phyloP scores from a whole-genome alignment of 2,113 vertebrate genomes.

The Clarias magur region DNA sequence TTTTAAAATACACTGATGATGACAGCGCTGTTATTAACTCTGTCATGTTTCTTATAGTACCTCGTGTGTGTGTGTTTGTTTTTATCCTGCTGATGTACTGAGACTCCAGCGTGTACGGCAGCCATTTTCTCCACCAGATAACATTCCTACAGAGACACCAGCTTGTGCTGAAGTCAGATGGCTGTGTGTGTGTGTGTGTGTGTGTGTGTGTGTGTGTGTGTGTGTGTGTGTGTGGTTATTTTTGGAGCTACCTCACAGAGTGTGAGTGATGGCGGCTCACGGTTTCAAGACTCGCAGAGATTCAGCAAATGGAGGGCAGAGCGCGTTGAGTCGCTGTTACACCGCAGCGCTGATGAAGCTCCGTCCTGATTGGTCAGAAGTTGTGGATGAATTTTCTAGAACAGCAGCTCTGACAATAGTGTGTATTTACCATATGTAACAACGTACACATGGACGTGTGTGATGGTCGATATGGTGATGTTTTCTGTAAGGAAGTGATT shows the following conservation, averaged over 20 bases:
- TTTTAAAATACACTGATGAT: neutral
- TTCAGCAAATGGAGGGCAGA: slow-evolving; percentile 15
- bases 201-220: slow-evolving; percentile 18
- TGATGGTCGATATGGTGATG: neutral
- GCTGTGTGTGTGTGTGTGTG: slow-evolving; percentile 30
- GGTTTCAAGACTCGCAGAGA: slow-evolving; percentile 31
- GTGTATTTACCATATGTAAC: neutral
- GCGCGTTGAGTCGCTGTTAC: neutral
- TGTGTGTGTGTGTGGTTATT: slow-evolving; percentile 54
- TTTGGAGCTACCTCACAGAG: slow-evolving; percentile 42
- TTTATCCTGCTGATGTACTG: neutral
- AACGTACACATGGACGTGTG: neutral
- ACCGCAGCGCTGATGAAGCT: neutral
- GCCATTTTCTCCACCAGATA: slow-evolving; percentile 41
- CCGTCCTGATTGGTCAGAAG: neutral
- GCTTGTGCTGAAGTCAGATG: slow-evolving; percentile 35
- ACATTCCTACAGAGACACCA: slow-evolving; percentile 39
- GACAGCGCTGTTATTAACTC: neutral
- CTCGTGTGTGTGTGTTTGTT: neutral
- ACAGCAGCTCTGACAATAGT: neutral
- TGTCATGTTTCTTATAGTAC: neutral
- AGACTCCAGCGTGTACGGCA: neutral
- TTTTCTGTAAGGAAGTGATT: neutral
- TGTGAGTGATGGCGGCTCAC: slow-evolving; percentile 42
- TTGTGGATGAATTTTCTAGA: neutral